phyloP scores from a whole-genome alignment of 2,113 vertebrate species.

The Butorides virescens region DNA sequence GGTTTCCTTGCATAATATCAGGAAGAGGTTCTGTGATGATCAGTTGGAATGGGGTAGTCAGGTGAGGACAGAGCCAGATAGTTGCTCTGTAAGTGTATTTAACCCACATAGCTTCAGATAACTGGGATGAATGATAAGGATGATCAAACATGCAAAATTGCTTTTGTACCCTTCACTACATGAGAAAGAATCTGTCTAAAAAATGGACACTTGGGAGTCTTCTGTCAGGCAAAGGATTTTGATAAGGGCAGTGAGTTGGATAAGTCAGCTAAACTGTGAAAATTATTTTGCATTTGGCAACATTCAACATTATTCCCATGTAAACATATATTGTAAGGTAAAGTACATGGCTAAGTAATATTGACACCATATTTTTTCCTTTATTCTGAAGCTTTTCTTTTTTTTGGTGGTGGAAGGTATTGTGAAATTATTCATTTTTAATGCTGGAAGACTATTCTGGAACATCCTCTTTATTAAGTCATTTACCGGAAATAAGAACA shows the following conservation, averaged over 20 bases:
- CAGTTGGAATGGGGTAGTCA: not conserved
- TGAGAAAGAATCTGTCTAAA: not conserved
- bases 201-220: not conserved
- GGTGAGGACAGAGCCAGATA: not conserved
- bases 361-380: not conserved
- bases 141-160: not conserved
- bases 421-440: not conserved
- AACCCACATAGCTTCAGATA: not conserved
- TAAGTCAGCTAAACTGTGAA: not conserved
- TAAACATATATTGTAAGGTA: not conserved
- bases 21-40: not conserved
- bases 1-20: not conserved
- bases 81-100: not conserved
- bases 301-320: not conserved
- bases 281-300: not conserved
- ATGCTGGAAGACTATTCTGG: not conserved
- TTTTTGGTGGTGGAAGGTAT: not conserved
- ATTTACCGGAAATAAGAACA: not conserved
- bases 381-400: not conserved
- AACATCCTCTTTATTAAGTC: not conserved
- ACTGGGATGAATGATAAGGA: not conserved
- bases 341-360: not conserved
- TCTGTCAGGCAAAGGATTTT: not conserved
- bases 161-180: not conserved
- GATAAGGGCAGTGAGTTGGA: not conserved